These are phyloP conservation scores for Phalacrocorax pelagicus DNA, from an alignment of 2,113 vertebrate genomes.

Conservation along the genomic window DNA sequence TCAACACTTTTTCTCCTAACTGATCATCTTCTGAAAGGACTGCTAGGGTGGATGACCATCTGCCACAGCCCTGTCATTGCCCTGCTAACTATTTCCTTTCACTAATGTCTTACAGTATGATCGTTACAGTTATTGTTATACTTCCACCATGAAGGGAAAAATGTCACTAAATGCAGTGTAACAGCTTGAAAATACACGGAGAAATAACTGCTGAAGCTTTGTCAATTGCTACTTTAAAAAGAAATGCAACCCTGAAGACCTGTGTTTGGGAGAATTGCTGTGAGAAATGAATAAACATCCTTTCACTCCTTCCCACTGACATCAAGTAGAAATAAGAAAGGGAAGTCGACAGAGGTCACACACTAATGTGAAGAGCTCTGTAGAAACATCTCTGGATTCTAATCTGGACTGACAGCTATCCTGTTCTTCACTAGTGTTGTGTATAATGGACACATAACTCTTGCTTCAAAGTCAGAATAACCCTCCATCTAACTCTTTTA, in stretches of 20 bases:
- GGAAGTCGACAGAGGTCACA: neutral
- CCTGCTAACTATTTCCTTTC: neutral
- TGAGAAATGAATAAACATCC: slow-evolving; percentile 9
- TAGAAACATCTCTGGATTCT: neutral
- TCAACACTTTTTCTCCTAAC: neutral
- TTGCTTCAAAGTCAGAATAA: neutral
- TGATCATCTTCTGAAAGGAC: neutral
- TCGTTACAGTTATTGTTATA: neutral
- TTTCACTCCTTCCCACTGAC: neutral
- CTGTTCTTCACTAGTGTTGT: neutral
- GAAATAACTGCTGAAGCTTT: neutral
- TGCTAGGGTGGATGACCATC: neutral
- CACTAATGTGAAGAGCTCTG: neutral
- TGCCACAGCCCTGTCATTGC: neutral
- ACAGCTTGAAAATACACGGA: neutral
- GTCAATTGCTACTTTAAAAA: neutral
- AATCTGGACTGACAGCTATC: neutral
- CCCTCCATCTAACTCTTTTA: neutral
- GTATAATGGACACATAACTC: neutral
- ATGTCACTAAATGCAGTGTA: neutral
- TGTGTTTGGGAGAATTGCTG: neutral
- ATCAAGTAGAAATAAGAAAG: neutral
- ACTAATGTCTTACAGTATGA: neutral
- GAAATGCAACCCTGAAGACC: neutral
- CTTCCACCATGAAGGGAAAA: neutral